Conservation (phyloP, 2,797 vertebrate genomes). For the Pantherophis vulpinus region DNA sequence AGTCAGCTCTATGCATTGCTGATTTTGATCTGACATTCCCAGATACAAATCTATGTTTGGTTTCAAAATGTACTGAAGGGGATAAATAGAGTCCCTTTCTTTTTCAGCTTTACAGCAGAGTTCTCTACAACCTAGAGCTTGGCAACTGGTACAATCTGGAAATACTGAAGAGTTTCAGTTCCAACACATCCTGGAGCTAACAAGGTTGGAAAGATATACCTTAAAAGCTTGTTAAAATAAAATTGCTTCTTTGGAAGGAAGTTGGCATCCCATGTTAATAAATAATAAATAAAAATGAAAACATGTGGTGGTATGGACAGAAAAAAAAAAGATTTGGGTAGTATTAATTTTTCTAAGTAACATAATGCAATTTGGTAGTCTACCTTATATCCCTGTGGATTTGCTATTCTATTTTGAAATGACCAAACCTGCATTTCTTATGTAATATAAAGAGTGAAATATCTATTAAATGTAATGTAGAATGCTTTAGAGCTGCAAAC, state of each 20-base stretch:
- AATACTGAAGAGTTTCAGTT: not conserved
- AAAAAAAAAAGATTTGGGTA: slow-evolving; percentile 43
- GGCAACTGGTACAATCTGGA: not conserved
- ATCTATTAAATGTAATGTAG: slow-evolving; percentile 34
- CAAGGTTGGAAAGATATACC: not conserved
- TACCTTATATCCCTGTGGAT: slow-evolving; percentile 31
- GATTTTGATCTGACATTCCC: too few species aligned
- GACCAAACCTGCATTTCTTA: slow-evolving; percentile 20
- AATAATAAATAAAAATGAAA: slow-evolving; percentile 11
- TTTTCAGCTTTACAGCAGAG: not conserved
- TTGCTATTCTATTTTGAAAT: slow-evolving; percentile 37
- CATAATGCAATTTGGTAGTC: slow-evolving; percentile 35
- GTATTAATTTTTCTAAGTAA: slow-evolving; percentile 41
- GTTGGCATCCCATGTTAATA: not conserved
- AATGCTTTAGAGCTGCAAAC: not conserved
- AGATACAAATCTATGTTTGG: not conserved
- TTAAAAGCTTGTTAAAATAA: not conserved
- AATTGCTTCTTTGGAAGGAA: not conserved
- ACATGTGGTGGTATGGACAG: not conserved
- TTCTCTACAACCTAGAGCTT: not conserved
- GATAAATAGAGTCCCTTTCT: not conserved
- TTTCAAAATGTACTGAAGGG: not conserved
- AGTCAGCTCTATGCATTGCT: not conserved
- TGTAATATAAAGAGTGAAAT: slow-evolving; percentile 28
- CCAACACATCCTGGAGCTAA: not conserved